phyloP scores from a whole-genome alignment of 2,113 vertebrate species.

The Paedocypris sp. region DNA sequence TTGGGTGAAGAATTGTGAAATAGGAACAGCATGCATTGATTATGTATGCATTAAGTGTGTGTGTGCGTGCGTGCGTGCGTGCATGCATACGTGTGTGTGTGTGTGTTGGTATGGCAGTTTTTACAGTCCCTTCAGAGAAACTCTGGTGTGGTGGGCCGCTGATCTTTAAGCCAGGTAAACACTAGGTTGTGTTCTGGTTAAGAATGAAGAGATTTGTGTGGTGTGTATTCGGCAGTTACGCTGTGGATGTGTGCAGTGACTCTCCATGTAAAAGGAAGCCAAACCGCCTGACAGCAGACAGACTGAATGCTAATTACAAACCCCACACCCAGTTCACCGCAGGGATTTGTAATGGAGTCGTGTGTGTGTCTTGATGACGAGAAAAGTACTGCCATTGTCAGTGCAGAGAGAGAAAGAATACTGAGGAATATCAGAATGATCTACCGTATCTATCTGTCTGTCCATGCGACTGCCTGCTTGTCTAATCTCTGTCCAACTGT shows the following conservation, averaged over 20 bases:
- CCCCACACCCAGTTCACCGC: neutral
- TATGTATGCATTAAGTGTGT: too few species aligned
- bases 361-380: neutral
- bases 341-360: constrained; percentile 2
- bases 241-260: neutral
- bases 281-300: constrained; percentile 19
- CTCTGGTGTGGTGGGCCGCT: constrained; percentile 6
- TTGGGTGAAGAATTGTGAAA: too few species aligned
- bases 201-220: neutral
- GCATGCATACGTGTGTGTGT: neutral
- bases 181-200: neutral
- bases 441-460: too few species aligned
- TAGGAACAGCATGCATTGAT: too few species aligned
- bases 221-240: neutral
- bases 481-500: too few species aligned
- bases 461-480: too few species aligned
- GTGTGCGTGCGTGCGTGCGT: too few species aligned
- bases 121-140: neutral
- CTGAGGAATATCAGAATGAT: neutral
- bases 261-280: constrained; percentile 9
- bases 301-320: constrained; percentile 30
- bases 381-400: neutral
- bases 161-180: neutral
- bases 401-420: neutral
- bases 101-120: constrained; percentile 1